Base-by-base conservation (phyloP, 1,140 invertebrate genomes). In the Drosophila pruinosa region DNA sequence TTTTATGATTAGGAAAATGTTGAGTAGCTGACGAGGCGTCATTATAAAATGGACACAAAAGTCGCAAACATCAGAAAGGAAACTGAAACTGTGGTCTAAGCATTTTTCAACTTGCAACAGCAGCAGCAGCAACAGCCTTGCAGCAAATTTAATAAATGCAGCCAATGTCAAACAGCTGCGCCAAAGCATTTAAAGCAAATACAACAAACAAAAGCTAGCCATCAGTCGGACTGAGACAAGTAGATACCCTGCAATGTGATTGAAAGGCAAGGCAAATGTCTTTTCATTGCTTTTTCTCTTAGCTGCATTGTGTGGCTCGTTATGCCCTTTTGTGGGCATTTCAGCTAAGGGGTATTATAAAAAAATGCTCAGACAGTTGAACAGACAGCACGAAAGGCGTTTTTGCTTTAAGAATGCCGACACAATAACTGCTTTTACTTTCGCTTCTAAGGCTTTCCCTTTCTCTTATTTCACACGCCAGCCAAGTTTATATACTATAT, bases 11-110 rank as follows among this genome's bases (percentile, higher is more conserved):
- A 57, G 53, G 41, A 63, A 45, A 26, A 34, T 45, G 50, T 45
- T 64, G 48, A 74, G 59, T 59, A 67, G 74, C 79, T 83, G 78
- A 78, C 64, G 47, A 75, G 45, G 75, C 71, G 41, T 21, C 26
- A 54, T 64, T 68, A 74, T 50, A 54, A 75, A 64, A 62, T 58
- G 45, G 47, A 64, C 28, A 15, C 17, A 39, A 8, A 6, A 47
- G 10, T 28, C 34, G 36, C 10, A 43, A 26, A 12, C 31, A 12
- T n/a, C 26, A 4, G 1, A 12, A 6, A 28, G n/a, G 15, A 61
- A 38, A 54, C 64, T 34, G n/a, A 38, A 34, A 48, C 7, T 47
- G 63, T 15, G 17, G 31, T 73, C 47, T 59, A 41, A 69, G 52
- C 53, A 19, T 41, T 58, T 31, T 36, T 8, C 28, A 50, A 28